A percentile compares a stretch with the other conserved stretches of the same genome.
Evolutionary conservation across 2,113 vertebrate genomes (phyloP).

Genomic region (Pelobates fuscus): DNA sequence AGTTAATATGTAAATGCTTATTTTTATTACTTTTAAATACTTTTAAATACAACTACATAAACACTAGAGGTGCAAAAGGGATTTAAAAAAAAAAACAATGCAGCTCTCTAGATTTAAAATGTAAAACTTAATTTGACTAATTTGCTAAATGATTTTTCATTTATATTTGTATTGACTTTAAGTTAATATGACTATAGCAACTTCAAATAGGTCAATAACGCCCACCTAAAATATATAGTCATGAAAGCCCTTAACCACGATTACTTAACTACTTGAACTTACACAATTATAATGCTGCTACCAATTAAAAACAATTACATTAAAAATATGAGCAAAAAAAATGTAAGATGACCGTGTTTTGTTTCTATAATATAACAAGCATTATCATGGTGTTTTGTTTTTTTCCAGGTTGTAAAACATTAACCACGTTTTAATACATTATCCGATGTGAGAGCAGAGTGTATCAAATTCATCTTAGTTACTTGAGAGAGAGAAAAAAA

Average conservation of each 20-base stretch:
- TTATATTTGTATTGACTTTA: too few relatives aligned
- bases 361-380: not conserved
- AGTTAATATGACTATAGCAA: too few relatives aligned
- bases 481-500: slow-evolving; percentile 59
- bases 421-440: not conserved
- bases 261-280: not conserved
- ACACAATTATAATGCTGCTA: not conserved
- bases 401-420: slow-evolving; percentile 6
- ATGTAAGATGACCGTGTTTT: not conserved
- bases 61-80: too few relatives aligned
- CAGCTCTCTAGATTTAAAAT: too few relatives aligned
- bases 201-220: too few relatives aligned
- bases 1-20: too few relatives aligned
- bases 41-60: too few relatives aligned
- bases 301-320: not conserved
- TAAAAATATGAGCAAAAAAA: not conserved
- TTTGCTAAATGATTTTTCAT: too few relatives aligned
- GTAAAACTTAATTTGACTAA: too few relatives aligned
- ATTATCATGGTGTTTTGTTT: not conserved
- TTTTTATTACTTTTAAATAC: too few relatives aligned
- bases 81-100: too few relatives aligned
- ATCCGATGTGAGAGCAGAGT: not conserved
- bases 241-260: not conserved
- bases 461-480: slow-evolving; percentile 46
- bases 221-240: not conserved